phyloP scores from a whole-genome alignment of 1,140 invertebrate genomes.

The Aleiodes sp. region DNA sequence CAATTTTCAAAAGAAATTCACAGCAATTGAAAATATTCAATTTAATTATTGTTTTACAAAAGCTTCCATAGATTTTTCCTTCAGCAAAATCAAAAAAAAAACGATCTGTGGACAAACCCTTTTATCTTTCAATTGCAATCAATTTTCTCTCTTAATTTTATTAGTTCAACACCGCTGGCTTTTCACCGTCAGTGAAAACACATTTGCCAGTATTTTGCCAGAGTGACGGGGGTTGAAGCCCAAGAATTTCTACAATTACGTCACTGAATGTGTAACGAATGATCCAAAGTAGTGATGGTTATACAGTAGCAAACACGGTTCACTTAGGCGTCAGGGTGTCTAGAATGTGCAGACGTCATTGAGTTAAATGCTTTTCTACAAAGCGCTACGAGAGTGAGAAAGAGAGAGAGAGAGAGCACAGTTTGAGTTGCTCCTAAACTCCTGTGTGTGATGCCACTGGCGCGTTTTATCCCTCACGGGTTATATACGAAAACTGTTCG shows the following conservation, averaged over 20 bases:
- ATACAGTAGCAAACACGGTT: neutral
- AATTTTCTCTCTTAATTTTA: no score
- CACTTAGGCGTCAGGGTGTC: conserved; percentile 49
- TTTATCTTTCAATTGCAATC: no score
- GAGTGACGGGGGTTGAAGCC: conserved; percentile 16
- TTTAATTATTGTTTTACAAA: no score
- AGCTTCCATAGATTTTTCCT: no score
- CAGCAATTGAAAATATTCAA: no score
- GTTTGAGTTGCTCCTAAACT: no score
- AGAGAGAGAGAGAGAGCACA: neutral
- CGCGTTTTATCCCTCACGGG: conserved; percentile 13
- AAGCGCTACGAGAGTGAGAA: neutral
- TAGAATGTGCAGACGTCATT: conserved; percentile 64
- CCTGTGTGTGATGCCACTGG: no score
- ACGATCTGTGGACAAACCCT: no score
- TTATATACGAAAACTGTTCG: neutral
- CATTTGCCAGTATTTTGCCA: neutral
- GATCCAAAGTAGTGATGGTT: conserved; percentile 49
- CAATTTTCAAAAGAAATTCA: no score
- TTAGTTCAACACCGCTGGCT: neutral
- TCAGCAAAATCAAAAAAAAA: no score
- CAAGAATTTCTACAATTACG: conserved; percentile 66
- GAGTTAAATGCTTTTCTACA: conserved; percentile 57
- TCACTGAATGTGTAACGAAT: conserved; percentile 61
- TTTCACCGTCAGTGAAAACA: no score